Evolutionary conservation across 2,888 invertebrate species (phyloP), one percentile per base, ranked within the genome.

Genomic region (Drosophila atroscutellata): DNA sequence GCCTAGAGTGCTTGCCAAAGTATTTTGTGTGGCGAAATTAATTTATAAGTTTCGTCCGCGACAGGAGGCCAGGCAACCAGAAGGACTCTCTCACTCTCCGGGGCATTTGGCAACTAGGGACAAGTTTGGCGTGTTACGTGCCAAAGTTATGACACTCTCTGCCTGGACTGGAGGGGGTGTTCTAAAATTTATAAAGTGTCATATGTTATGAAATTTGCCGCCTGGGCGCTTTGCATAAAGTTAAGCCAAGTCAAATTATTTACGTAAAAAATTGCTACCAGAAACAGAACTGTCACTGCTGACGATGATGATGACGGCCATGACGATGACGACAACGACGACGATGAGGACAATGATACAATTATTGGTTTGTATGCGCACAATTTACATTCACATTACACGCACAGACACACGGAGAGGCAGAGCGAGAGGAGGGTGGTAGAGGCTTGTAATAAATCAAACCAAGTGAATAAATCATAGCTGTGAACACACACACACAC

Each of bases 391-490:
- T 42, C 71, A 59, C 56, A 55, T 69, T 56, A 61, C 50, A 36
- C 30, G 37, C 55, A 30, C 28, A 39, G n/a, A 15, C 13, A 24
- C 24, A 15, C 0, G 24, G 24, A 24, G 45, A 15, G 30, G n/a
- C 8, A 7, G 28, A 7, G n/a, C 28, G n/a, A 3, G 26, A n/a
- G 60, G 39, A 4, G 45, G 30, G n/a, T 56, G 50, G 50, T 37
- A 52, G 57, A 26, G 81, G 70, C 71, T 73, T 77, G 86, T 85
- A 86, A 90, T 90, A 91, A 90, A 90, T 90, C 91, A 90, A 86
- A 86, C 87, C 80, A 85, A 90, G 89, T 91, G 89, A 90, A 90
- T 91, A 90, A 90, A 90, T 90, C 91, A 90, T 90, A 90, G 74
- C 82, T 81, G 86, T 72, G 77, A 72, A 73, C 76, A 73, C 50